A percentile compares a stretch with the other conserved stretches of the same genome.
These are phyloP conservation scores for Hipparchia sbordonii DNA, from an alignment of 2,888 invertebrate genomes.

Conservation along the genomic window DNA sequence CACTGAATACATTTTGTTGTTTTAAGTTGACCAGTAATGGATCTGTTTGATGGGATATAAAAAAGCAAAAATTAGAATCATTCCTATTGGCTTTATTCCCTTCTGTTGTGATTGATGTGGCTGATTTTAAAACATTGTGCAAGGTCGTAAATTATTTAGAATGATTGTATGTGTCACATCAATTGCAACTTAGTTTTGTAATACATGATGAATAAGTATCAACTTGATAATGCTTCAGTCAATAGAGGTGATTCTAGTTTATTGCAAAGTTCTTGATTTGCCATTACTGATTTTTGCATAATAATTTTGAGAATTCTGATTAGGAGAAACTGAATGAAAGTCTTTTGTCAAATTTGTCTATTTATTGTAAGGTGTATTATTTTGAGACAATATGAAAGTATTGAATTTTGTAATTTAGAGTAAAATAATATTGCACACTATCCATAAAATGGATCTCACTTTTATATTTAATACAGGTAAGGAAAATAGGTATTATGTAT, in stretches of 20 bases:
- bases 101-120: neutral
- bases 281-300: slow-evolving; percentile 7
- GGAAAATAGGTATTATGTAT: slow-evolving; percentile 24
- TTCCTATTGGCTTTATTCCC: neutral
- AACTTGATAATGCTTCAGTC: no score
- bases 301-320: neutral
- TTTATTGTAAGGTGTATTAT: slow-evolving; percentile 8
- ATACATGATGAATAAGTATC: no score
- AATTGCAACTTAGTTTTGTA: neutral
- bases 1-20: neutral
- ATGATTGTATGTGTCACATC: neutral
- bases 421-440: slow-evolving; percentile 30
- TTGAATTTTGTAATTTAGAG: neutral
- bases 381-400: neutral
- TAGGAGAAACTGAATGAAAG: neutral
- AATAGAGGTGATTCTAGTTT: neutral
- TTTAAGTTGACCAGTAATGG: slow-evolving; percentile 1
- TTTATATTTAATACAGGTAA: slow-evolving; percentile 64
- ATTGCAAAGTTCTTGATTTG: neutral
- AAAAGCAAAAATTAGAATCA: neutral
- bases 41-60: slow-evolving; percentile 1
- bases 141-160: neutral
- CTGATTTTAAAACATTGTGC: neutral
- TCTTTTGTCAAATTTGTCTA: neutral
- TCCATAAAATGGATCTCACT: slow-evolving; percentile 66